Percentiles rank a stretch among this genome's conserved stretches.
Evolutionary conservation across 2,888 invertebrate species (phyloP).

Genomic region (Lacanobia oleracea): DNA sequence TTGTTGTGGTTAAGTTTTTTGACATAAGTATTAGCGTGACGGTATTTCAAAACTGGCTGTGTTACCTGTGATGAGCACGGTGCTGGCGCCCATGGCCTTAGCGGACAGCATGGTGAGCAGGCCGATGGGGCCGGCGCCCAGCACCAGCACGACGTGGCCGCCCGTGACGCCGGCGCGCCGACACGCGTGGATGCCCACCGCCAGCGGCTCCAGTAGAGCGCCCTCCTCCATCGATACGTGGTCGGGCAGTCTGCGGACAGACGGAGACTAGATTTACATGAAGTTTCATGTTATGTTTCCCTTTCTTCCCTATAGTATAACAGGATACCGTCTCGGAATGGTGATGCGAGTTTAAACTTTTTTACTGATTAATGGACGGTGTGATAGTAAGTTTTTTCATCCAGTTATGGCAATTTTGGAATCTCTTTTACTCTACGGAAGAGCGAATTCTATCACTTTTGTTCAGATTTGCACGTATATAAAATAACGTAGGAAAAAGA

Average conservation of each 20-base stretch:
- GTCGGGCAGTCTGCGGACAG: slow-evolving; percentile 93
- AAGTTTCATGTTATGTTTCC: too few relatives aligned
- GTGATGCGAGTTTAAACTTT: background rate
- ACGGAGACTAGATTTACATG: background rate
- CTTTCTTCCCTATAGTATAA: background rate
- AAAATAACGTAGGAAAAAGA: too few relatives aligned
- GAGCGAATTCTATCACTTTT: too few relatives aligned
- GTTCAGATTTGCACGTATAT: too few relatives aligned
- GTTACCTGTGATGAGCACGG: slow-evolving; percentile 94
- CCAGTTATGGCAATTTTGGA: too few relatives aligned
- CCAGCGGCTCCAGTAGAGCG: slow-evolving; percentile 97
- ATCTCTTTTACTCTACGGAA: too few relatives aligned
- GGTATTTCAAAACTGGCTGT: background rate
- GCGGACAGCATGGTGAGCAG: slow-evolving; percentile 95
- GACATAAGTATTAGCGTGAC: background rate
- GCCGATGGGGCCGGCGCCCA: slow-evolving; percentile 97
- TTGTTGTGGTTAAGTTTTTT: too few relatives aligned
- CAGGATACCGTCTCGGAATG: background rate
- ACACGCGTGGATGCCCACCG: slow-evolving; percentile 98
- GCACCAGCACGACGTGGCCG: slow-evolving; percentile 93
- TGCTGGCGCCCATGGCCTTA: slow-evolving; percentile 95
- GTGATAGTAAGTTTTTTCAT: too few relatives aligned
- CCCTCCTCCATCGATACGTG: slow-evolving; percentile 98
- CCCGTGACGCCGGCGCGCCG: slow-evolving; percentile 94
- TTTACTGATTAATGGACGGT: too few relatives aligned